phyloP scores from a whole-genome alignment of 2,888 invertebrate genomes.

The Dasypogon diadema region DNA sequence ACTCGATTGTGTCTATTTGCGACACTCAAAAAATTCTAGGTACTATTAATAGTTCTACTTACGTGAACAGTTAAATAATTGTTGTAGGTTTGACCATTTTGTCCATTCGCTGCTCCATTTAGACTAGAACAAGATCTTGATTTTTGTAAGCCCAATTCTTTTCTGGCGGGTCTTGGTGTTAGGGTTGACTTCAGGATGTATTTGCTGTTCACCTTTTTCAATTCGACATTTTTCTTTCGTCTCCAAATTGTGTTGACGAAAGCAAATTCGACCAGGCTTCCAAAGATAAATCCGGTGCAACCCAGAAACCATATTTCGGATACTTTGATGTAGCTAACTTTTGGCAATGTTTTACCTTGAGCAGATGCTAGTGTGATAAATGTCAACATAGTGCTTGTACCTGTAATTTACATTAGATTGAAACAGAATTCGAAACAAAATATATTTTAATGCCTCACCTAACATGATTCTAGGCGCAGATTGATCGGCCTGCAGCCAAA shows the following conservation, averaged over 20 bases:
- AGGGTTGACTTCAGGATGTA: slow-evolving; percentile 86
- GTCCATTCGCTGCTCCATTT: slow-evolving; percentile 68
- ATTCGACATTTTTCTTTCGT: slow-evolving; percentile 72
- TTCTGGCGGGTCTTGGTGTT: slow-evolving; percentile 81
- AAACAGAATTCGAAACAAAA: no score
- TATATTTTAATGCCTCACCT: slow-evolving; percentile 71
- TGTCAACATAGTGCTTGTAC: slow-evolving; percentile 87
- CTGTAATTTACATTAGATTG: no score
- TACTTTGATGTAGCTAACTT: slow-evolving; percentile 90
- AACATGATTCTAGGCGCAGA: slow-evolving; percentile 85
- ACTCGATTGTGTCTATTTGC: no score
- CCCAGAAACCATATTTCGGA: slow-evolving; percentile 92
- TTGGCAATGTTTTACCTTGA: slow-evolving; percentile 85
- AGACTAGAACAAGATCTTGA: slow-evolving; percentile 81
- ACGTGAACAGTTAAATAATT: slow-evolving; percentile 83
- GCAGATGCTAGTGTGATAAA: slow-evolving; percentile 89
- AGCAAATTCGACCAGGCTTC: slow-evolving; percentile 87
- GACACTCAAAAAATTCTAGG: no score
- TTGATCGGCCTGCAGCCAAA: slow-evolving; percentile 89
- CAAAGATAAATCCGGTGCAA: slow-evolving; percentile 86
- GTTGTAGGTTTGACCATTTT: slow-evolving; percentile 71
- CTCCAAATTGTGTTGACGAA: slow-evolving; percentile 92
- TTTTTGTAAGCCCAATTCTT: slow-evolving; percentile 77
- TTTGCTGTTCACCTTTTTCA: slow-evolving; percentile 75
- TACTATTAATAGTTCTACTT: slow-evolving; percentile 63